Conservation (phyloP, 2,797 vertebrate genomes). For the Epinephelus malabaricus region DNA sequence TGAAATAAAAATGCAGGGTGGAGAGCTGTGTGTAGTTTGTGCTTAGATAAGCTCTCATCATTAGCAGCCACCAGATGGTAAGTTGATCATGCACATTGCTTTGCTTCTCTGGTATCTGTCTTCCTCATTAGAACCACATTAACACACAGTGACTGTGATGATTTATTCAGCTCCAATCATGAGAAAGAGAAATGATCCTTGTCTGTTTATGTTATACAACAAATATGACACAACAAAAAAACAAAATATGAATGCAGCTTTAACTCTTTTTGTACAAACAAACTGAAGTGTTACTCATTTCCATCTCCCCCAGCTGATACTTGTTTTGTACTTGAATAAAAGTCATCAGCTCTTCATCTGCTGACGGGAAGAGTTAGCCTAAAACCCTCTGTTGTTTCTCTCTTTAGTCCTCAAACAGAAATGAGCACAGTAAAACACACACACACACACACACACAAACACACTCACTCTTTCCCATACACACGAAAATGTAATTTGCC, state of each 20-base stretch:
- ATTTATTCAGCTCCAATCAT: conserved; percentile 31
- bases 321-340: conserved; percentile 24
- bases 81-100: conserved; percentile 73
- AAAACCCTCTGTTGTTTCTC: conserved; percentile 5
- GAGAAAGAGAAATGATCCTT: conserved; percentile 7
- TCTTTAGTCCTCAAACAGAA: conserved; percentile 28
- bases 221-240: too few relatives aligned
- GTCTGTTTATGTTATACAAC: conserved; percentile 17
- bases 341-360: neutral
- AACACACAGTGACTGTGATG: conserved; percentile 26
- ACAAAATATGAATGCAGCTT: neutral
- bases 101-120: conserved; percentile 61
- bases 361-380: neutral
- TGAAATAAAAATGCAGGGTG: conserved; percentile 28
- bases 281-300: conserved; percentile 19
- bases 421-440: conserved; percentile 31
- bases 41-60: conserved; percentile 71
- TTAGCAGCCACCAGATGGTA: conserved; percentile 75
- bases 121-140: conserved; percentile 59
- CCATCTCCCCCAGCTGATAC: conserved; percentile 2
- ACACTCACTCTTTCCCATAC: neutral
- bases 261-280: conserved; percentile 11
- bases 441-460: conserved; percentile 30
- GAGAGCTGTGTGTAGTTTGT: conserved; percentile 52
- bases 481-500: conserved; percentile 14